Evolutionary conservation across 2,888 invertebrate genomes (phyloP).

Genomic region (Nephrotoma flavescens): DNA sequence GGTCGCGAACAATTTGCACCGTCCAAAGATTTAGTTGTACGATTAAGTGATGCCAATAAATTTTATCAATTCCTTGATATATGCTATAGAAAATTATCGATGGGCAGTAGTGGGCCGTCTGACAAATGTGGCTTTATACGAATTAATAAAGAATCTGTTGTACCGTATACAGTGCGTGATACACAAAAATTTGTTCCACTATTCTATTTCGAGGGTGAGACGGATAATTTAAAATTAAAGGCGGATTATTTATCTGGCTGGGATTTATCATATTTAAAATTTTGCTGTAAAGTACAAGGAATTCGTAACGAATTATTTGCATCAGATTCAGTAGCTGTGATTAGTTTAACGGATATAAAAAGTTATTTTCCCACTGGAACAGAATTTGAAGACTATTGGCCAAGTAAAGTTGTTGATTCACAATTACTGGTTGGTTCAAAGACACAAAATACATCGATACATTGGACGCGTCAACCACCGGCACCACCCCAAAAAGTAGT

Average conservation of each 20-base stretch:
- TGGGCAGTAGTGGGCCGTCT: constrained; percentile 47
- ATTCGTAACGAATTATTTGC: constrained; percentile 83
- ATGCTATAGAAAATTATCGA: constrained; percentile 69
- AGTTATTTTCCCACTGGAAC: constrained; percentile 83
- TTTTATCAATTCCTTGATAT: constrained; percentile 83
- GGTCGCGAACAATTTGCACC: constrained; percentile 76
- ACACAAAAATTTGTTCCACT: constrained; percentile 78
- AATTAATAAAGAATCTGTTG: constrained; percentile 85
- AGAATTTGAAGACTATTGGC: constrained; percentile 87
- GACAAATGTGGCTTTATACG: constrained; percentile 84
- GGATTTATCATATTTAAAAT: constrained; percentile 85
- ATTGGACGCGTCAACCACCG: constrained; percentile 66
- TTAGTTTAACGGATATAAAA: constrained; percentile 78
- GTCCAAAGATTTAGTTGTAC: constrained; percentile 72
- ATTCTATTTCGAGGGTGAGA: constrained; percentile 75
- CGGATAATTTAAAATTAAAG: constrained; percentile 77
- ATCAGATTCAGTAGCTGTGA: constrained; percentile 80
- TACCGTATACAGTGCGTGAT: constrained; percentile 77
- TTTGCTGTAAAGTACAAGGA: constrained; percentile 89
- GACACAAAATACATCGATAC: constrained; percentile 43
- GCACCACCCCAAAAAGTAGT: constrained; percentile 44
- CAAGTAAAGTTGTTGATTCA: constrained; percentile 72
- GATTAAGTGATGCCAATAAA: constrained; percentile 73
- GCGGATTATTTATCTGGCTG: constrained; percentile 79
- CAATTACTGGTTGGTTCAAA: constrained; percentile 59